Base-by-base conservation (phyloP, 2,113 vertebrate species). In the Triplophysa siluroides region DNA sequence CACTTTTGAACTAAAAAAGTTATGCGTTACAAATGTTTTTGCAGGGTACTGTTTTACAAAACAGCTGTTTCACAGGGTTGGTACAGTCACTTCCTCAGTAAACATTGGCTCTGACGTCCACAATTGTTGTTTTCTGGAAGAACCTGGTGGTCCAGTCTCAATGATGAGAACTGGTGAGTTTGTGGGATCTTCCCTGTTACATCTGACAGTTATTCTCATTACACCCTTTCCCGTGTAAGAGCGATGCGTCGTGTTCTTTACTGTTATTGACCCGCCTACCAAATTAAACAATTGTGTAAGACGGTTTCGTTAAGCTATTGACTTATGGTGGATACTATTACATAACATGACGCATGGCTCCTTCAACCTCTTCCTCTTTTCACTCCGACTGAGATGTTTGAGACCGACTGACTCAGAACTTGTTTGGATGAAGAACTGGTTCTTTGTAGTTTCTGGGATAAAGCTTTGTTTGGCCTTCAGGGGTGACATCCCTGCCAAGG, bases 401-500 rank as follows among this genome's bases (percentile, higher is more conserved):
- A 21, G 21, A 60, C 62, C 2, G 0, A 14, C 33, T 41, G 21
- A 65, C 13, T 65, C 23, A 58, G 23, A 65, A 21, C 50, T 45
- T 60, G 33, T 45, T 45, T 38, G 33, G 33, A 38, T 38, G 5
- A 38, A 38, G 33, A 38, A 54, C 14, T 26, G 21, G n/a, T 72
- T 73, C 77, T 64, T 58, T 47, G 63, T 23, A 74, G 50, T 75
- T 77, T 65, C 74, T 8, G 19, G 41, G 52, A 76, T 83, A 85
- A 89, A 83, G 60, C 86, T 88, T 84, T 83, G 81, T 56, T 87
- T 89, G 87, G 83, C 85, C 62, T 33, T 81, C 54, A 54, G 12
- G 68, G 68, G 13, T 18, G 4, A 73, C 47, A 21, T 62, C 65
- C 33, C 66, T 79, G 89, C 88, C 90, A 90, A 83, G 83, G 75